Conservation (phyloP, 1,140 invertebrate genomes). For the Leptopilina clavipes region DNA sequence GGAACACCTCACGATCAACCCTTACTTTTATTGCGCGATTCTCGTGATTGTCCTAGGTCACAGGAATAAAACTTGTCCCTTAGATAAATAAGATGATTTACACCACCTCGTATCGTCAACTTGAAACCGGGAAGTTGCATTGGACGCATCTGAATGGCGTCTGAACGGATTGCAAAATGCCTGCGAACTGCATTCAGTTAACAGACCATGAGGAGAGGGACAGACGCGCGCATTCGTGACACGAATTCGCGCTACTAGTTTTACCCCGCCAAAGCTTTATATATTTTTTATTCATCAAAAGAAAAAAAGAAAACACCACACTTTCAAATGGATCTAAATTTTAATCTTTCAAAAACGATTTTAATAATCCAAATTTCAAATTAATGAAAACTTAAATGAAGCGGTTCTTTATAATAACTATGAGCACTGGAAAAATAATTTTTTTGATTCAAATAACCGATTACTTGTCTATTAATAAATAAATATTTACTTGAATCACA, state of each 20-base stretch:
- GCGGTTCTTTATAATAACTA: too few species aligned
- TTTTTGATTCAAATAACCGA: too few species aligned
- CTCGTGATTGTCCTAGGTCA: slow-evolving; percentile 52
- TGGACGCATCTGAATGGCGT: slow-evolving; percentile 70
- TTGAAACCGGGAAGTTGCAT: slow-evolving; percentile 56
- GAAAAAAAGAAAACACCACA: neutral
- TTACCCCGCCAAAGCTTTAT: slow-evolving; percentile 48
- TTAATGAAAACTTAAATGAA: too few species aligned
- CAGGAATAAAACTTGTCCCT: slow-evolving; percentile 42
- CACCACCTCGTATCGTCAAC: slow-evolving; percentile 19
- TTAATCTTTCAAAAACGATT: too few species aligned
- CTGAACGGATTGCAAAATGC: slow-evolving; percentile 69
- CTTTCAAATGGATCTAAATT: too few species aligned
- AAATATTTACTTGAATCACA: too few species aligned
- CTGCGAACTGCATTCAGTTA: slow-evolving; percentile 68
- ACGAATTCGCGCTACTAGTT: slow-evolving; percentile 61
- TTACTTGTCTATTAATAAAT: too few species aligned
- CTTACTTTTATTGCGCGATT: slow-evolving; percentile 4
- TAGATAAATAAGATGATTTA: neutral
- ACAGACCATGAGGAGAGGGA: slow-evolving; percentile 50
- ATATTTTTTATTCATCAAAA: neutral
- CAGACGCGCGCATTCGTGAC: slow-evolving; percentile 72
- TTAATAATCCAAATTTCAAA: too few species aligned
- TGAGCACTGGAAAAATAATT: too few species aligned
- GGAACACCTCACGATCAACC: slow-evolving; percentile 4